A percentile compares a stretch with the other conserved stretches of the same genome.
Evolutionary conservation across 2,797 vertebrate genomes (phyloP).

Genomic region (Clamator glandarius): DNA sequence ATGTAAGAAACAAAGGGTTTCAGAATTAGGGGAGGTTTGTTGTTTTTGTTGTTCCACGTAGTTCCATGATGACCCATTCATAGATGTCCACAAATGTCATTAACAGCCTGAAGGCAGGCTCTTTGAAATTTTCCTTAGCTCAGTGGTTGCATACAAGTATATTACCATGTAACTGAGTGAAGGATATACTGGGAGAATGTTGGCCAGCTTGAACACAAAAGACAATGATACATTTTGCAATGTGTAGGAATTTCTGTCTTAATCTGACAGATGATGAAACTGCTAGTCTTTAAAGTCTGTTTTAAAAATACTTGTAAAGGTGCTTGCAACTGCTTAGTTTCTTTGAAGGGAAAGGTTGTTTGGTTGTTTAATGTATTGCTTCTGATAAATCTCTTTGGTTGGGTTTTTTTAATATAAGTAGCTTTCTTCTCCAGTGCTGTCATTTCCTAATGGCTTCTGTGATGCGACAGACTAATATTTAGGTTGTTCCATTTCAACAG

Average conservation of each 20-base stretch:
- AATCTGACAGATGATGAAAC: background rate
- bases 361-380: background rate
- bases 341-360: background rate
- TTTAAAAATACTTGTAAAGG: background rate
- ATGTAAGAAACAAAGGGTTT: background rate
- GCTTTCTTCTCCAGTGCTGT: background rate
- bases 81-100: background rate
- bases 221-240: background rate
- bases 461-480: background rate
- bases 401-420: background rate
- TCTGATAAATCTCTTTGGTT: background rate
- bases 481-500: background rate
- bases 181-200: background rate
- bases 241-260: background rate
- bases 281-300: background rate
- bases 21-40: background rate
- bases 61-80: background rate
- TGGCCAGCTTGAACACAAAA: background rate
- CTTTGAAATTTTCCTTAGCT: background rate
- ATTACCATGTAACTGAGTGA: background rate
- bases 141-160: background rate
- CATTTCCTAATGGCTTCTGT: conserved; percentile 1
- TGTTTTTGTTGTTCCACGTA: accelerated
- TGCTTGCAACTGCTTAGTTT: background rate
- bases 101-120: background rate